Conservation (phyloP, 2,113 vertebrate species). For the Bombycilla garrulus region DNA sequence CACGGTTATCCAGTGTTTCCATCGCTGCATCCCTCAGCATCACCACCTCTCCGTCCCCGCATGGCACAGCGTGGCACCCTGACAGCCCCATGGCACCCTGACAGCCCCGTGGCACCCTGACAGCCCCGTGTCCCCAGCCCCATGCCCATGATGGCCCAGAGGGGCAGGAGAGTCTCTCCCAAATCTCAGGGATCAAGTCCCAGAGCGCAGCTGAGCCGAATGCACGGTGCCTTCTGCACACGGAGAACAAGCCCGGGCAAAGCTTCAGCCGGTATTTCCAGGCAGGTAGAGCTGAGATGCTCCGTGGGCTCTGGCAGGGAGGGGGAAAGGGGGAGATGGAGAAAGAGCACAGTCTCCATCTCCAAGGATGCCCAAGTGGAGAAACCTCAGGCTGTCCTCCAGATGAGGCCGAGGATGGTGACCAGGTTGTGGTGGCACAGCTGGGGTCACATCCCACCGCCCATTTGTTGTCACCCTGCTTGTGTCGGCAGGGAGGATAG, state of each 20-base stretch:
- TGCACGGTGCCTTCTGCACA: fast-evolving
- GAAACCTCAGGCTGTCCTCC: not conserved
- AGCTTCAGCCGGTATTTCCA: not conserved
- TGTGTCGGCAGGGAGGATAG: not conserved
- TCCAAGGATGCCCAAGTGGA: fast-evolving
- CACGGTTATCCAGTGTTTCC: fast-evolving
- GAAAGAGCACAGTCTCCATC: not conserved
- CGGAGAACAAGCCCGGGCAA: slow-evolving; percentile 55
- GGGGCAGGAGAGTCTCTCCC: not conserved
- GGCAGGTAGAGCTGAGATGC: not conserved
- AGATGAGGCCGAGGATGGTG: not conserved
- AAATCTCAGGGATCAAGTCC: not conserved
- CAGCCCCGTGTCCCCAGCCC: fast-evolving
- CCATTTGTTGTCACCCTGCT: not conserved
- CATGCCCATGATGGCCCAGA: fast-evolving
- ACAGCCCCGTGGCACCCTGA: fast-evolving
- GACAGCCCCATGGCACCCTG: fast-evolving
- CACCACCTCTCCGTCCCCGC: not conserved
- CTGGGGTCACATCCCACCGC: not conserved
- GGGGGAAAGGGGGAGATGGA: not conserved
- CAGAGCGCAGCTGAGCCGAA: not conserved
- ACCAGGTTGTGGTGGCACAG: fast-evolving
- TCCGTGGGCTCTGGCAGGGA: fast-evolving
- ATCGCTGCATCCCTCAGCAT: not conserved
- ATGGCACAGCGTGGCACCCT: fast-evolving